A percentile compares a stretch with the other conserved stretches of the same genome.
Conservation (phyloP, 2,113 vertebrate species). For the Myrmecophaga tridactyla region DNA sequence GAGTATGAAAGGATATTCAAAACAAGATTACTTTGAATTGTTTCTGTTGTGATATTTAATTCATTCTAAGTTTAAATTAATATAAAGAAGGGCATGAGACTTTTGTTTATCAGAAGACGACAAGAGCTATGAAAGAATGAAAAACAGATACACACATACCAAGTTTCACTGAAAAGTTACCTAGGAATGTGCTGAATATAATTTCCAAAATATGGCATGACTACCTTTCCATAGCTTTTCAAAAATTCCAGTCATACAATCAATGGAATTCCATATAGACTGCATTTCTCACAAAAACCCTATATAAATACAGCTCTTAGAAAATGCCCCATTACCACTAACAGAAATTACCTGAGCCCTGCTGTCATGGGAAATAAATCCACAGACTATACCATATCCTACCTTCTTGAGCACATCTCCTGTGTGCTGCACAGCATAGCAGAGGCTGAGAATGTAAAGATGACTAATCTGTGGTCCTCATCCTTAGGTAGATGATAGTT, state of each 20-base stretch:
- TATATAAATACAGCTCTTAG: constrained; percentile 58
- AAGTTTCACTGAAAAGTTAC: constrained; percentile 19
- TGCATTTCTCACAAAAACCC: constrained; percentile 53
- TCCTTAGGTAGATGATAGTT: not conserved
- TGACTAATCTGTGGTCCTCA: not conserved
- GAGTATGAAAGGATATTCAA: constrained; percentile 19
- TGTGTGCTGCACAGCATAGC: not conserved
- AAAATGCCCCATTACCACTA: constrained; percentile 67
- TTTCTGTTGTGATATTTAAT: not conserved
- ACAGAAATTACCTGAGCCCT: constrained; percentile 68
- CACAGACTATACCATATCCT: not conserved
- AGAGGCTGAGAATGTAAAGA: constrained; percentile 33
- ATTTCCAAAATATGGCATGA: constrained; percentile 35
- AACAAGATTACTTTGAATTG: not conserved
- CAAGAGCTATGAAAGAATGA: constrained; percentile 1
- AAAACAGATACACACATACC: not conserved
- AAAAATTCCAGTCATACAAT: constrained; percentile 38
- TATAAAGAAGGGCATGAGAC: not conserved
- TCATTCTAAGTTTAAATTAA: constrained; percentile 43
- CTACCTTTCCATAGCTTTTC: constrained; percentile 15
- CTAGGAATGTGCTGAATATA: constrained; percentile 11
- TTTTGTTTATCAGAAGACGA: constrained; percentile 36
- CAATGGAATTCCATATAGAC: not conserved
- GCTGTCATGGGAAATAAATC: constrained; percentile 29
- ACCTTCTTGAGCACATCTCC: not conserved